These are phyloP conservation scores for Calephelis nemesis DNA, from an alignment of 1,140 invertebrate genomes.

Conservation along the genomic window DNA sequence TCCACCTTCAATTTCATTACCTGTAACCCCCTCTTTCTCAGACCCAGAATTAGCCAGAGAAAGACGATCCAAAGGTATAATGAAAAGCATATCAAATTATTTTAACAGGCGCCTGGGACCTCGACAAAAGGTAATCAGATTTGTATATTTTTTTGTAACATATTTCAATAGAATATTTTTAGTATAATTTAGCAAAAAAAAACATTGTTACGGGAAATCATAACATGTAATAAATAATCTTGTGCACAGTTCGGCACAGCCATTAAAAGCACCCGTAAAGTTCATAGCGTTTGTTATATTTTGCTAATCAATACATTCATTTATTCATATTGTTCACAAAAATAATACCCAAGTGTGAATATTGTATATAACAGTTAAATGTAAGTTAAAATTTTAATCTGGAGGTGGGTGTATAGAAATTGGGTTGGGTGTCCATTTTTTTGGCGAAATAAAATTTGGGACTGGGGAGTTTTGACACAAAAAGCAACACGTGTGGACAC, in stretches of 20 bases:
- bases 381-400: slow-evolving; percentile 21
- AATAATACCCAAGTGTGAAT: slow-evolving; percentile 39
- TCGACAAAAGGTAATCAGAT: slow-evolving; percentile 56
- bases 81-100: slow-evolving; percentile 90
- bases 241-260: slow-evolving; percentile 32
- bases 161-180: background rate
- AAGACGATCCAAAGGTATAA: slow-evolving; percentile 87
- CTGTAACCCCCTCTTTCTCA: slow-evolving; percentile 70
- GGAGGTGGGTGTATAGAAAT: slow-evolving; percentile 30
- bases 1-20: slow-evolving; percentile 44
- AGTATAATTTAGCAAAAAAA: background rate
- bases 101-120: slow-evolving; percentile 79
- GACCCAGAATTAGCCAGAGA: slow-evolving; percentile 81
- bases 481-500: slow-evolving; percentile 40
- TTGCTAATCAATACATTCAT: slow-evolving; percentile 25
- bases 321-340: slow-evolving; percentile 19
- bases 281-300: slow-evolving; percentile 29
- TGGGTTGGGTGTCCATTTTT: slow-evolving; percentile 47
- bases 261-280: slow-evolving; percentile 34
- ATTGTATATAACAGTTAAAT: slow-evolving; percentile 43
- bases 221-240: slow-evolving; percentile 5
- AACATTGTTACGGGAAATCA: background rate
- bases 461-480: slow-evolving; percentile 34
- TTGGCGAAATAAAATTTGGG: slow-evolving; percentile 36
- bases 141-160: slow-evolving; percentile 22